Percentiles rank a stretch among this genome's conserved stretches.
These are phyloP conservation scores for Phrynocephalus vlangalii DNA, from an alignment of 2,797 vertebrate genomes.

Conservation along the genomic window DNA sequence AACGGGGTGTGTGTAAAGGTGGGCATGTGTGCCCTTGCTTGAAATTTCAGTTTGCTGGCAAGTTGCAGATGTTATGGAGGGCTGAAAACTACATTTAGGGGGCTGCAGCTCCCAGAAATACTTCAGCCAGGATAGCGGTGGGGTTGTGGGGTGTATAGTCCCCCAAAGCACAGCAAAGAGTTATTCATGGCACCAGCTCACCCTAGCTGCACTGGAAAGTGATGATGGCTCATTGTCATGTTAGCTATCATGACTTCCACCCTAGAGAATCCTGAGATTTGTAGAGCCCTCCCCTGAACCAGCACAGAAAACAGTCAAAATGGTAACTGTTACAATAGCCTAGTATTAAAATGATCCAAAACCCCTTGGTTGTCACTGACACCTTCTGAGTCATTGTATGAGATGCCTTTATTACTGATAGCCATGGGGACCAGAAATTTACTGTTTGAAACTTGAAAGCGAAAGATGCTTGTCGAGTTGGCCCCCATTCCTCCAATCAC, in stretches of 20 bases:
- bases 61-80: background rate
- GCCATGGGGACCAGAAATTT: background rate
- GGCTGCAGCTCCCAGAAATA: background rate
- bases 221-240: background rate
- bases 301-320: no score
- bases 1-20: no score
- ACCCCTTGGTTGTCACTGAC: background rate
- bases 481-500: background rate
- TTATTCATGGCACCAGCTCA: background rate
- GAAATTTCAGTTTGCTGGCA: background rate
- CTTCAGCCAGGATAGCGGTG: no score
- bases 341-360: no score
- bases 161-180: background rate
- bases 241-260: background rate
- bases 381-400: background rate
- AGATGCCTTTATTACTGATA: background rate
- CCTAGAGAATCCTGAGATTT: no score
- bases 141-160: no score
- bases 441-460: background rate
- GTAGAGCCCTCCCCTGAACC: no score
- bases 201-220: background rate
- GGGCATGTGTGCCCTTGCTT: no score
- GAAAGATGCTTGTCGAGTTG: background rate
- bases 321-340: no score
- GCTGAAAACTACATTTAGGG: no score